Evolutionary conservation across 1,140 invertebrate species (phyloP), one percentile per base, ranked within the genome.

Genomic region (Dermatophagoides farinae): DNA sequence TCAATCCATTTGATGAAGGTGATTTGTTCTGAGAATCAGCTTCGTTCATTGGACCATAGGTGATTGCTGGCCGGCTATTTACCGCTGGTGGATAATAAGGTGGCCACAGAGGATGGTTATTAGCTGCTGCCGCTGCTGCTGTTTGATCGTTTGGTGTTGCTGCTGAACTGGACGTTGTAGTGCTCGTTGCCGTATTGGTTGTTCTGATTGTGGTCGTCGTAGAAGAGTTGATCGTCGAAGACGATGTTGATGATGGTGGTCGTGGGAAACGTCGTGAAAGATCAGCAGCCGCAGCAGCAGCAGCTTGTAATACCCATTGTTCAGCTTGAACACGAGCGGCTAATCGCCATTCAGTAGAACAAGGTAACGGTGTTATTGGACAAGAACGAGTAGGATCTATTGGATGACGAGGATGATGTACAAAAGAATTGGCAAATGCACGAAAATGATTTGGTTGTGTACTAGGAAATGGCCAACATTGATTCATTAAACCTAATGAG

Each of bases 301-400:
- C 58, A 1, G 62, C 50, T 16, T 63, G 62, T 12, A 66, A 16
- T 0, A 64, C 47, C 66, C 65, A 66, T 16, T 67, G 66, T 43
- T 66, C 66, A 16, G 64, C 64, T 38, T 60, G 57, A 18, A 57
- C 62, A 20, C 67, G 66, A 11, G 67, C 47, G n/a, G 65, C 53
- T 6, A 68, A 40, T 14, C 59, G 57, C 57, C 84, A 0, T 81
- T 80, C 6, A 89, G 71, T 0, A 86, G 86, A 73, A 90, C 86
- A 68, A 85, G 84, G 0, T 79, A 77, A 22, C 81, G 83, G 0
- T 20, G 38, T 39, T n/a, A 37, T 46, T 40, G 39, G 46, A 85
- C 72, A 0, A 81, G 84, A 5, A 5, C 41, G 12, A 10, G 1
- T 10, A 4, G 41, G 41, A 18, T 83, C 81, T 70, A 88, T 10